Evolutionary conservation across 2,113 vertebrate species (phyloP).

Genomic region (Sterrhoptilus dennistouni): DNA sequence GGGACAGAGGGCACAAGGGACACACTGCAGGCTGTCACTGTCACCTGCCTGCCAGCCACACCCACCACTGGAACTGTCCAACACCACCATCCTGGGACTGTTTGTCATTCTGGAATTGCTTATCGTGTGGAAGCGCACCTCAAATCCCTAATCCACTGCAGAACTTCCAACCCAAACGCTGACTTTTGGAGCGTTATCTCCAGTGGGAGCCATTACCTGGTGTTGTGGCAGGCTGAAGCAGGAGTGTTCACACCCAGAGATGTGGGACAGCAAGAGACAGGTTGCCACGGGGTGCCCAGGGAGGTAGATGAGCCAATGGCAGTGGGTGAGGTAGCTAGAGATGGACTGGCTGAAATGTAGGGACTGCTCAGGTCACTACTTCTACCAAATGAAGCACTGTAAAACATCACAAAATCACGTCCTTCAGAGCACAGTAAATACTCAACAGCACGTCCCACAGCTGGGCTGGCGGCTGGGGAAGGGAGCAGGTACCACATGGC

Average conservation of each 20-base stretch:
- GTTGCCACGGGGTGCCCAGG: conserved; percentile 70
- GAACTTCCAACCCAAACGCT: not conserved
- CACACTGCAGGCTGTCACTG: not conserved
- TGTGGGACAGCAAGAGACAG: conserved; percentile 70
- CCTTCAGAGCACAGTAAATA: conserved; percentile 63
- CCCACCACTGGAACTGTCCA: not conserved
- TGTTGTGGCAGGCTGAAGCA: conserved; percentile 37
- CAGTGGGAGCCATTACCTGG: conserved; percentile 70
- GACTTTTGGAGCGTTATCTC: not conserved
- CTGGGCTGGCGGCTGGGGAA: not conserved
- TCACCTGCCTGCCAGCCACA: not conserved
- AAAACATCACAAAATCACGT: conserved; percentile 74
- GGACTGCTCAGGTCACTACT: conserved; percentile 78
- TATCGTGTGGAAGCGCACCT: not conserved
- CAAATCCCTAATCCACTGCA: not conserved
- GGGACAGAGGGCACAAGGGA: not conserved
- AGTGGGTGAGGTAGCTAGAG: conserved; percentile 78
- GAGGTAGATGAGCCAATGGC: conserved; percentile 74
- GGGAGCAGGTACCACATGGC: not conserved
- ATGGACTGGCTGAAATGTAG: conserved; percentile 78
- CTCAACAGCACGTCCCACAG: not conserved
- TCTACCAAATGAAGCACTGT: conserved; percentile 79
- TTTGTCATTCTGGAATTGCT: not conserved
- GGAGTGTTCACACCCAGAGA: conserved; percentile 63
- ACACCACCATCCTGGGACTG: not conserved